These are phyloP conservation scores for Cryptomyrus ogoouensis DNA, from an alignment of 2,113 vertebrate genomes.

Conservation along the genomic window DNA sequence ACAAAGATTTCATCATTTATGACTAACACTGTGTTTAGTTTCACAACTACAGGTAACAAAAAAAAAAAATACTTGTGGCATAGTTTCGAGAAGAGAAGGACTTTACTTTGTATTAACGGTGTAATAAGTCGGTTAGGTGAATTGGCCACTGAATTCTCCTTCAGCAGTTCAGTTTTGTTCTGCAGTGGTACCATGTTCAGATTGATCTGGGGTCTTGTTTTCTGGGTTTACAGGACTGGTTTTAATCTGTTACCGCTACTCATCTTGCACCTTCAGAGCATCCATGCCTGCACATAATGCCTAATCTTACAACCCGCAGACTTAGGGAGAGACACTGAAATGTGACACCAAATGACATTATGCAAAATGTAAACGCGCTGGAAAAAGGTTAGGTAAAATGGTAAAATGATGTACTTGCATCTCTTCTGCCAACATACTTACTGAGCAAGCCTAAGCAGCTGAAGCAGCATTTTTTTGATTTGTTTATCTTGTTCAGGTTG, in stretches of 20 bases:
- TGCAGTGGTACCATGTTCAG: too few relatives aligned
- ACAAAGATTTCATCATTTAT: neutral
- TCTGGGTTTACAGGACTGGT: too few relatives aligned
- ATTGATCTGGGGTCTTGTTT: too few relatives aligned
- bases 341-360: neutral
- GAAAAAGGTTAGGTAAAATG: neutral
- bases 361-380: neutral
- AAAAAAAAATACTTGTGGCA: neutral
- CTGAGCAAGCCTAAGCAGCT: slow-evolving; percentile 75
- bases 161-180: too few relatives aligned
- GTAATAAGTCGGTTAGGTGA: too few relatives aligned
- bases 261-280: too few relatives aligned
- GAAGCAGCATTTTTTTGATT: slow-evolving; percentile 67
- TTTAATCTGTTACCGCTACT: too few relatives aligned
- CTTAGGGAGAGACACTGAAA: neutral
- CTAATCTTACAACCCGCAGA: neutral
- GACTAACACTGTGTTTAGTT: neutral
- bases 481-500: slow-evolving; percentile 57
- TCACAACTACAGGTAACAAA: neutral
- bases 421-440: slow-evolving; percentile 37
- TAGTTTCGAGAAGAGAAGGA: too few relatives aligned
- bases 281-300: neutral
- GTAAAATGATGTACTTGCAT: neutral
- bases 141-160: too few relatives aligned
- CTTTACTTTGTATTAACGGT: too few relatives aligned